Conservation (phyloP, 2,888 invertebrate species). For the Limnephilus marmoratus region DNA sequence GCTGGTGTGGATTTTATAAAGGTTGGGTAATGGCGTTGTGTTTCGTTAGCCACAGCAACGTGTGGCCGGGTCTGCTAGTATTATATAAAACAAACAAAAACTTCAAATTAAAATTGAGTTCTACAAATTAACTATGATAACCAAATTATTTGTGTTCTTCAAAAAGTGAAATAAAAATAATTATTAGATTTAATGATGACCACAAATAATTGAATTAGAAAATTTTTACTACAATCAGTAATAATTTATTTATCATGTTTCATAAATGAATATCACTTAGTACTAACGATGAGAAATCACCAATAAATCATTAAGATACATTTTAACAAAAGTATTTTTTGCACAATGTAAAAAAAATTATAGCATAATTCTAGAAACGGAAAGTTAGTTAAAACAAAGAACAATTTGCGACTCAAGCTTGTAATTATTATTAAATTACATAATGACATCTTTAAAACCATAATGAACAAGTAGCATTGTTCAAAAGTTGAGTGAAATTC, state of each 20-base stretch:
- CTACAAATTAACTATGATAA: no score
- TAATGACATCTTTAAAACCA: background rate
- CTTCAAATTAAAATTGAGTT: no score
- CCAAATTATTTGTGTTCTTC: no score
- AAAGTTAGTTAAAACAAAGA: background rate
- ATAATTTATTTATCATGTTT: background rate
- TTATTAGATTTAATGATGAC: no score
- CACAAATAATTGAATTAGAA: background rate
- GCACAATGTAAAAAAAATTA: background rate
- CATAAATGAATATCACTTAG: background rate
- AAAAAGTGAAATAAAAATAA: no score
- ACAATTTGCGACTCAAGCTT: background rate
- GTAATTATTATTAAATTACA: background rate
- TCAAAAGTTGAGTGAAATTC: background rate
- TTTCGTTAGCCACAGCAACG: no score
- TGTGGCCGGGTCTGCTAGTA: no score
- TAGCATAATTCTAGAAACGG: background rate
- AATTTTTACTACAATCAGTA: background rate
- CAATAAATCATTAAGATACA: background rate
- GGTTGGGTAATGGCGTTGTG: no score
- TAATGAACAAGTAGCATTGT: background rate
- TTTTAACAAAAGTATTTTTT: background rate
- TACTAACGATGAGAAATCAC: constrained; percentile 2
- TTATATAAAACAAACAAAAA: no score
- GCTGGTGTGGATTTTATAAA: no score